Conservation (phyloP, 1,140 invertebrate genomes). For the Chironomus striatipennis region DNA sequence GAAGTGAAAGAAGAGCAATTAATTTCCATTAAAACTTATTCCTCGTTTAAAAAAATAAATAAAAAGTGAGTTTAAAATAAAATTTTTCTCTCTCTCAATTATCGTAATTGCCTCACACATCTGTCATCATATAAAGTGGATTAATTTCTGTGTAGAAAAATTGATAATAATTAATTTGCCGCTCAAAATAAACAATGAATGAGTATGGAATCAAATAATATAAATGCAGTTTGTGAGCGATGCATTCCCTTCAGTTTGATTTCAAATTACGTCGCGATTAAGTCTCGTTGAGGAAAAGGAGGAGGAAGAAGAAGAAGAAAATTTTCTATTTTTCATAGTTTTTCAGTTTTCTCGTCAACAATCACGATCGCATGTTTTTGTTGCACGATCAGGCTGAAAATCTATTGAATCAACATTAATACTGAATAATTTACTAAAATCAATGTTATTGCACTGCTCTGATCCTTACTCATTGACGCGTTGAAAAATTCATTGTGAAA, state of each 20-base stretch:
- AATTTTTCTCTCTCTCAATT: background rate
- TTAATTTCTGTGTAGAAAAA: too few relatives aligned
- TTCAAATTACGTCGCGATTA: constrained; percentile 2
- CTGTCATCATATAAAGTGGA: too few relatives aligned
- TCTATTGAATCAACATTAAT: background rate
- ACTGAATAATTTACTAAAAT: background rate
- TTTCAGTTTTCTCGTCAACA: too few relatives aligned
- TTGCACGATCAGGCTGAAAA: background rate
- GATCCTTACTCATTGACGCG: too few relatives aligned
- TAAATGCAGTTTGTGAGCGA: background rate
- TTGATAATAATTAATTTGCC: too few relatives aligned
- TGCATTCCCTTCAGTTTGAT: constrained; percentile 15
- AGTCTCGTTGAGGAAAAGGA: background rate
- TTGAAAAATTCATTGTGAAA: too few relatives aligned
- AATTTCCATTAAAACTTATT: background rate
- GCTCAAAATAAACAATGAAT: background rate
- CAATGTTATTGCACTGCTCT: too few relatives aligned
- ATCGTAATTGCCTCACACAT: too few relatives aligned
- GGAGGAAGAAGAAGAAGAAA: background rate
- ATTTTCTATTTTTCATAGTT: background rate
- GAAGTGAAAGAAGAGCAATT: too few relatives aligned
- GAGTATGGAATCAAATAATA: background rate
- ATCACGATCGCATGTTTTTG: too few relatives aligned
- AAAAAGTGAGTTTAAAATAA: background rate
- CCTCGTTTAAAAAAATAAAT: background rate